Conservation (phyloP, 2,113 vertebrate species). For the Ascaphus truei region DNA sequence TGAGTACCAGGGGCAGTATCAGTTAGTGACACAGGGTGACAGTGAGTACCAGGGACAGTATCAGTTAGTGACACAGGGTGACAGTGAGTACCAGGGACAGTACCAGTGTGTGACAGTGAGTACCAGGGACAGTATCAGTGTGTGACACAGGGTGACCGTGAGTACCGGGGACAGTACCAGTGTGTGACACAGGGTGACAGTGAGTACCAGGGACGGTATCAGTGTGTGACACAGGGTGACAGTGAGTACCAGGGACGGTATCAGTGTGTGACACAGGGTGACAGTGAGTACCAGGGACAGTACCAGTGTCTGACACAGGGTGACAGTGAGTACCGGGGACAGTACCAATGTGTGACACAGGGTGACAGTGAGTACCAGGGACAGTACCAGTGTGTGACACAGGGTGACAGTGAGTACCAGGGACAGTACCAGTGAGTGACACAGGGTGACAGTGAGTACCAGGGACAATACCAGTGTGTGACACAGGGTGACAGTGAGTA, state of each 20-base stretch:
- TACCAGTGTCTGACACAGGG: not conserved
- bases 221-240: not conserved
- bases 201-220: no score
- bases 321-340: no score
- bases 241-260: no score
- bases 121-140: not conserved
- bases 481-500: no score
- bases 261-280: not conserved
- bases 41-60: no score
- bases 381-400: not conserved
- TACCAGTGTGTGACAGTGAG: not conserved
- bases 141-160: not conserved
- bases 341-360: not conserved
- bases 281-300: no score
- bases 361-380: no score
- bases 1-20: no score
- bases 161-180: not conserved
- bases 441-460: no score
- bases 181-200: not conserved
- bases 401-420: no score
- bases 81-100: no score
- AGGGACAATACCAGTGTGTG: not conserved
- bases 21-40: not conserved
- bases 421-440: not conserved
- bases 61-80: not conserved